A percentile compares a stretch with the other conserved stretches of the same genome.
phyloP scores from a whole-genome alignment of 2,113 vertebrate species.

The Sterrhoptilus dennistouni region DNA sequence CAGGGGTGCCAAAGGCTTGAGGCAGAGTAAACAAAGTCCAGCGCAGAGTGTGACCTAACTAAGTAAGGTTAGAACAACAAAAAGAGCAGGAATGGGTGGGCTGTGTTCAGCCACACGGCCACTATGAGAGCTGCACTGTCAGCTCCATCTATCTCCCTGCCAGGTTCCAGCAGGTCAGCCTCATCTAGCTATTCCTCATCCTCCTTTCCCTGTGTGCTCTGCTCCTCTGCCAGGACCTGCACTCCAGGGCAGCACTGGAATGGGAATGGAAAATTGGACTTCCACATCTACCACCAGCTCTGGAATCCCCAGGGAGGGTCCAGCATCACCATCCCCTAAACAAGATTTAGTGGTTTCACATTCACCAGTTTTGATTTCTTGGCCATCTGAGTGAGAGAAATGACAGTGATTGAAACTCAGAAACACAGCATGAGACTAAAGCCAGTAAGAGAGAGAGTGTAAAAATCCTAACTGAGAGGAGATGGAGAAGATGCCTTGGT shows the following conservation, averaged over 20 bases:
- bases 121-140: fast-evolving
- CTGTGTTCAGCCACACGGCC: neutral
- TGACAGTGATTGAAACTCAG: too few relatives aligned
- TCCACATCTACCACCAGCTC: neutral
- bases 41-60: fast-evolving
- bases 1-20: neutral
- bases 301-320: neutral
- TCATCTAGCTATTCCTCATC: neutral
- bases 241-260: neutral
- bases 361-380: too few relatives aligned
- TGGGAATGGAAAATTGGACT: fast-evolving
- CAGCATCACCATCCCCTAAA: neutral
- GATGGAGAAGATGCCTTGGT: too few relatives aligned
- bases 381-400: too few relatives aligned
- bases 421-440: too few relatives aligned
- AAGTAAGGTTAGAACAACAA: neutral
- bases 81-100: neutral
- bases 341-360: neutral
- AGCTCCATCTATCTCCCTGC: neutral
- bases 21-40: neutral
- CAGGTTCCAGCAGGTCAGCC: neutral
- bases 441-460: too few relatives aligned
- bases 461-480: too few relatives aligned
- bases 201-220: neutral
- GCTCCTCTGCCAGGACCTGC: neutral